These are phyloP conservation scores for Grapholita molesta DNA, from an alignment of 1,140 invertebrate species.

Conservation along the genomic window DNA sequence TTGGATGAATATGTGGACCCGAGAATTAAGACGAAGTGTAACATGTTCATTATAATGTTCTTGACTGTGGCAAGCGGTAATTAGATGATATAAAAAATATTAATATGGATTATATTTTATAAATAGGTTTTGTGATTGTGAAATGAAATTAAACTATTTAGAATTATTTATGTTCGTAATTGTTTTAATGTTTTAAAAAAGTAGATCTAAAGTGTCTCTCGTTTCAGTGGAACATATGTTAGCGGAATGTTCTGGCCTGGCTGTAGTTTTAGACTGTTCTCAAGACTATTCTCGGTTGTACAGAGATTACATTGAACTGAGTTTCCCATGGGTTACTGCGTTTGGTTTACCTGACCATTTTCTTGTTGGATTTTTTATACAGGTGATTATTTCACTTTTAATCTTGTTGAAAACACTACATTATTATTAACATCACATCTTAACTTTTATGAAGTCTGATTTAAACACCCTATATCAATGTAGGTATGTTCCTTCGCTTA, in stretches of 20 bases:
- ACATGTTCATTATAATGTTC: slow-evolving; percentile 30
- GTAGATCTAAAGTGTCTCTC: too few relatives aligned
- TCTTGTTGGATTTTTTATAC: not conserved
- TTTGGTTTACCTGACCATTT: not conserved
- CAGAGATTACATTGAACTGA: not conserved
- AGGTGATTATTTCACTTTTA: not conserved
- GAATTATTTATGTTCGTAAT: too few relatives aligned
- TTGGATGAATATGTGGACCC: slow-evolving; percentile 32
- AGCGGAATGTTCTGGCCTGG: not conserved
- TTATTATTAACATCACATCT: too few relatives aligned
- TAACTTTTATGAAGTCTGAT: too few relatives aligned
- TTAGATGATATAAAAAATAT: not conserved
- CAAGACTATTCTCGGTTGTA: not conserved
- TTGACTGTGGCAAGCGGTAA: slow-evolving; percentile 24
- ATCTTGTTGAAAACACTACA: too few relatives aligned
- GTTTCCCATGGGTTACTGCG: slow-evolving; percentile 21
- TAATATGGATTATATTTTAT: too few relatives aligned
- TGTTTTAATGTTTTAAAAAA: too few relatives aligned
- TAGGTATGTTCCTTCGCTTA: too few relatives aligned
- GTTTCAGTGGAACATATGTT: slow-evolving; percentile 28
- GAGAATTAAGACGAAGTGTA: slow-evolving; percentile 33
- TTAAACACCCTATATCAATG: too few relatives aligned
- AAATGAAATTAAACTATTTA: too few relatives aligned
- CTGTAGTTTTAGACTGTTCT: slow-evolving; percentile 9
- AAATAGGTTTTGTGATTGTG: too few relatives aligned